Percentiles rank a stretch among this genome's conserved stretches.
These are phyloP conservation scores for Acanthoscelides obtectus DNA, from an alignment of 2,888 invertebrate species.

Conservation along the genomic window DNA sequence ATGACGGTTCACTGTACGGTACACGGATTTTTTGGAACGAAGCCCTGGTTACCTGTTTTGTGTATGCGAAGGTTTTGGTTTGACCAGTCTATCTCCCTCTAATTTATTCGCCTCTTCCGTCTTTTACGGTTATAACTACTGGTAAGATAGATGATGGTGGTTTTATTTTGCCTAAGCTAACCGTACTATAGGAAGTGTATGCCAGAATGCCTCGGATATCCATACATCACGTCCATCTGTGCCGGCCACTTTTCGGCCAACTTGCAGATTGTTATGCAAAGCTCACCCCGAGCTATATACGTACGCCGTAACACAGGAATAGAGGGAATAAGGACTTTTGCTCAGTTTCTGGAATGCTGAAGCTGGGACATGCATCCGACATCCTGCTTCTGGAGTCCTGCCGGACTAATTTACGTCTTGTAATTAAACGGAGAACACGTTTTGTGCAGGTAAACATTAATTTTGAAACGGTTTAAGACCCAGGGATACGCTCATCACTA, in stretches of 20 bases:
- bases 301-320: not conserved
- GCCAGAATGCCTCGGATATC: not conserved
- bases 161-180: too few relatives aligned
- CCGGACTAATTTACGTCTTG: not conserved
- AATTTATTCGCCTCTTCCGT: too few relatives aligned
- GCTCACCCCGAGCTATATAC: not conserved
- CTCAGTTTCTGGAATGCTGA: not conserved
- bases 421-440: not conserved
- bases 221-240: not conserved
- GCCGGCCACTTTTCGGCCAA: not conserved
- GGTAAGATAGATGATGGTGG: too few relatives aligned
- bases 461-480: too few relatives aligned
- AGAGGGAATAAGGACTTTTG: not conserved
- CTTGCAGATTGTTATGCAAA: not conserved
- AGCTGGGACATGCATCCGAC: not conserved
- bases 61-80: too few relatives aligned
- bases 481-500: too few relatives aligned
- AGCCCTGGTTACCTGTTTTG: too few relatives aligned
- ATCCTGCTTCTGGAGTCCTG: too few relatives aligned
- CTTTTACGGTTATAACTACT: too few relatives aligned
- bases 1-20: too few relatives aligned
- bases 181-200: not conserved
- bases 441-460: not conserved
- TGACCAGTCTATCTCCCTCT: too few relatives aligned
- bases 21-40: too few relatives aligned